Evolutionary conservation across 2,113 vertebrate species (phyloP).

Genomic region (Cariama cristata): DNA sequence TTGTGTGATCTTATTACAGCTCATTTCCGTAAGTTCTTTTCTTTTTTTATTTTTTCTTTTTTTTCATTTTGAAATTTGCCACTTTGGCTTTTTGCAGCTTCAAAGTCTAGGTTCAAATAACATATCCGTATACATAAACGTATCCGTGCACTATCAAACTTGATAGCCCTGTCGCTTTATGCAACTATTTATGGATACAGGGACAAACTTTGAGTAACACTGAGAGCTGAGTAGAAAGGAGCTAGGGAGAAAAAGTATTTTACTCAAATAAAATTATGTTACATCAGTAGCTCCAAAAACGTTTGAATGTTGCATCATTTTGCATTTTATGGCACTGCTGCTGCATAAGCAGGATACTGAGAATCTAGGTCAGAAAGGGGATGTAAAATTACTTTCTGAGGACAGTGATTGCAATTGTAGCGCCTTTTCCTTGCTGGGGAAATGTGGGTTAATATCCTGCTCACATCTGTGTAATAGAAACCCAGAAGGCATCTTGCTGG

Average conservation of each 20-base stretch:
- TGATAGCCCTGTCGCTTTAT: not conserved
- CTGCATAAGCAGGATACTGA: not conserved
- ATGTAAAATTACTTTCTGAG: not conserved
- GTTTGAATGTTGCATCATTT: not conserved
- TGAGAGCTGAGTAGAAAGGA: not conserved
- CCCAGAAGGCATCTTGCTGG: not conserved
- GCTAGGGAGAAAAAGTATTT: not conserved
- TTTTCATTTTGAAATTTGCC: not conserved
- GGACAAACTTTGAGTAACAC: not conserved
- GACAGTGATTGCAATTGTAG: not conserved
- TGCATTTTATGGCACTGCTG: not conserved
- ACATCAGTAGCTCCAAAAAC: not conserved
- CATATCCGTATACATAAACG: not conserved
- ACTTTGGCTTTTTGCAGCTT: not conserved
- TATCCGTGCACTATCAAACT: not conserved
- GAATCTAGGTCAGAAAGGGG: not conserved
- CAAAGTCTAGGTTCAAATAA: not conserved
- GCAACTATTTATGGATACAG: not conserved
- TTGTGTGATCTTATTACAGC: not conserved
- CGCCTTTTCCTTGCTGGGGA: not conserved
- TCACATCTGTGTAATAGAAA: conserved; percentile 31
- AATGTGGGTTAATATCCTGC: not conserved
- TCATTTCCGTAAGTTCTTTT: not conserved
- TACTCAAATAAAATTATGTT: not conserved
- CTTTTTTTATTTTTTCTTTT: no score